These are phyloP conservation scores for Crotalus tigris DNA, from an alignment of 2,113 vertebrate species.

Conservation along the genomic window DNA sequence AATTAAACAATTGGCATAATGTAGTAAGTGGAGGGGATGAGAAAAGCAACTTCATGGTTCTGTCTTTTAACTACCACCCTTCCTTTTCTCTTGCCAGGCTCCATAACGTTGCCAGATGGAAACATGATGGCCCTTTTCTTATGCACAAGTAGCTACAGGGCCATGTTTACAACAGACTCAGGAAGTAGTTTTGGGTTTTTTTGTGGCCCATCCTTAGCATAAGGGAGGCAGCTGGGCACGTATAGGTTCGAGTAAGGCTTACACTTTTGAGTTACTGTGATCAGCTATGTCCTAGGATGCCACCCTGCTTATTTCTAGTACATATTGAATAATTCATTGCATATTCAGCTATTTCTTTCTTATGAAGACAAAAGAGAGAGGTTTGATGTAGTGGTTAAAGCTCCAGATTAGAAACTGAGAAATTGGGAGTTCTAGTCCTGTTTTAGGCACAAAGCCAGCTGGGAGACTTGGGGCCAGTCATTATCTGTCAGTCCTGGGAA, in stretches of 20 bases:
- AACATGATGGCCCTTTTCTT: neutral
- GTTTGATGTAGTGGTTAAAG: neutral
- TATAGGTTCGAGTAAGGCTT: too few species aligned
- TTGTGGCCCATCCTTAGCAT: neutral
- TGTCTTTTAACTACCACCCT: neutral
- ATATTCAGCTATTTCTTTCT: neutral
- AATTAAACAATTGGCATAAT: slow-evolving; percentile 35
- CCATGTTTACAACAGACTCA: neutral
- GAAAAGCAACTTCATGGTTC: neutral
- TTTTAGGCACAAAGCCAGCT: neutral
- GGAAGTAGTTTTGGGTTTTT: neutral
- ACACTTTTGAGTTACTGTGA: neutral
- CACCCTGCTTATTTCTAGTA: neutral
- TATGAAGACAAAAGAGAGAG: neutral
- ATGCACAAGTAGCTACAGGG: too few species aligned
- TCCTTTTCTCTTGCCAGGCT: too few species aligned
- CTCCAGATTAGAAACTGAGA: neutral
- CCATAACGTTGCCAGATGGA: neutral
- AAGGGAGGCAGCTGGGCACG: neutral
- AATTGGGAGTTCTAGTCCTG: neutral
- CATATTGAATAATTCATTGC: neutral
- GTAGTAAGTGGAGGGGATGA: neutral
- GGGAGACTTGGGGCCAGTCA: neutral
- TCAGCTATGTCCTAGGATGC: neutral
- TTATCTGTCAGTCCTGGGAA: neutral